Percentiles rank a stretch among this genome's conserved stretches.
Evolutionary conservation across 2,797 vertebrate species (phyloP).

Genomic region (Crotalus adamanteus): DNA sequence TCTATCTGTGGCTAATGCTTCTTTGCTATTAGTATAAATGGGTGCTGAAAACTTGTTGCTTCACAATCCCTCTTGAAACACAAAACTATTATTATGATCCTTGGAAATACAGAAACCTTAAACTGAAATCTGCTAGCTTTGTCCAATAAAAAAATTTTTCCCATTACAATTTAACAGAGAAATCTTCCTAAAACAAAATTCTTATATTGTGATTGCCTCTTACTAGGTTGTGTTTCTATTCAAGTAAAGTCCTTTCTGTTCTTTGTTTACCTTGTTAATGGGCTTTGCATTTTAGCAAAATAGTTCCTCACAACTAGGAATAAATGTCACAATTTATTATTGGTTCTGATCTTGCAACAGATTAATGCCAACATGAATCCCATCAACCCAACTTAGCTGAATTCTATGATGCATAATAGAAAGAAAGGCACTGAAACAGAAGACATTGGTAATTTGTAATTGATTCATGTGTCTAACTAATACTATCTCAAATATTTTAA

Average conservation of each 20-base stretch:
- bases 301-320: conserved; percentile 50
- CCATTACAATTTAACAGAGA: conserved; percentile 33
- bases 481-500: conserved; percentile 47
- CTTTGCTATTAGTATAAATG: conserved; percentile 10
- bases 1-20: conserved; percentile 5
- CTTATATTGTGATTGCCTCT: conserved; percentile 47
- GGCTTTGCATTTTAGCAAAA: conserved; percentile 42
- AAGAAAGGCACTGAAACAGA: conserved; percentile 32
- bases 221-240: conserved; percentile 37
- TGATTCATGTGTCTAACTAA: conserved; percentile 17
- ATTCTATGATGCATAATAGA: conserved; percentile 52
- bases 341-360: conserved; percentile 51
- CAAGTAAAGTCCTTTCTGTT: conserved; percentile 47
- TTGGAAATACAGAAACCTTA: conserved; percentile 27
- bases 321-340: conserved; percentile 52
- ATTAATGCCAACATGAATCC: conserved; percentile 34
- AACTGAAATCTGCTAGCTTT: conserved; percentile 40
- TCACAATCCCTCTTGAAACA: conserved; percentile 19
- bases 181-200: conserved; percentile 54
- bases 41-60: neutral
- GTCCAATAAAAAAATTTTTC: conserved; percentile 32
- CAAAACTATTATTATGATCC: neutral
- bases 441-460: conserved; percentile 48
- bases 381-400: conserved; percentile 57
- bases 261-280: conserved; percentile 41